Evolutionary conservation across 2,797 vertebrate species (phyloP), one percentile per base, ranked within the genome.

Genomic region (Florisuga fusca): DNA sequence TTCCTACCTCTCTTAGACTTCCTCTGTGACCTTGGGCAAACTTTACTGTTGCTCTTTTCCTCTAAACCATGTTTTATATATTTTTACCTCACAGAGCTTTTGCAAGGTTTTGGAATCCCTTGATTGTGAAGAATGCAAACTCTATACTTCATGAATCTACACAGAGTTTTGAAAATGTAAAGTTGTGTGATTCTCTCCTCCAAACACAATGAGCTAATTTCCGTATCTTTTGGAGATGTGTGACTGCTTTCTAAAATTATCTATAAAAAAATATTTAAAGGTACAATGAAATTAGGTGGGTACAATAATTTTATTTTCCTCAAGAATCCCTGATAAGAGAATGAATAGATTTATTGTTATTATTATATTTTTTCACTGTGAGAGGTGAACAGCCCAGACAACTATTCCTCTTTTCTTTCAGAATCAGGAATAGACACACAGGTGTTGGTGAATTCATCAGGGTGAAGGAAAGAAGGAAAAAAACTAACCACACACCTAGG

Each of bases 41-140:
- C n/a, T 57, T 85, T 58, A 87, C 90, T 83, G 86, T 90, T 95
- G 94, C 95, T 96, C 94, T 97, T 94, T 96, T 96, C 84, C 64
- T 62, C 43, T 78, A 93, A 93, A 87, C 46, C 15, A 38, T 11
- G 8, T 76, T 95, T 94, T 85, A 83, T 74, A 38, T 71, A 71
- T 63, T 95, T 94, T 80, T 80, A 84, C 5, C n/a, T 91, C 76
- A 86, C 19, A 7, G 9, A 72, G 73, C 9, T 73, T 87, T 66
- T 57, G 27, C 33, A 75, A 81, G 31, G 11, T 36, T 84, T 87
- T 89, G 64, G 5, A 89, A 69, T 50, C 29, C 33, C 50, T 81
- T 53, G 63, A 81, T 45, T 46, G 10, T 25, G 54, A 88, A 89
- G 36, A n/a, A 55, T 23, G 69, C 51, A 34, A 46, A 81, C 73